Conservation (phyloP, 2,797 vertebrate genomes). For the Sparidentex hasta region DNA sequence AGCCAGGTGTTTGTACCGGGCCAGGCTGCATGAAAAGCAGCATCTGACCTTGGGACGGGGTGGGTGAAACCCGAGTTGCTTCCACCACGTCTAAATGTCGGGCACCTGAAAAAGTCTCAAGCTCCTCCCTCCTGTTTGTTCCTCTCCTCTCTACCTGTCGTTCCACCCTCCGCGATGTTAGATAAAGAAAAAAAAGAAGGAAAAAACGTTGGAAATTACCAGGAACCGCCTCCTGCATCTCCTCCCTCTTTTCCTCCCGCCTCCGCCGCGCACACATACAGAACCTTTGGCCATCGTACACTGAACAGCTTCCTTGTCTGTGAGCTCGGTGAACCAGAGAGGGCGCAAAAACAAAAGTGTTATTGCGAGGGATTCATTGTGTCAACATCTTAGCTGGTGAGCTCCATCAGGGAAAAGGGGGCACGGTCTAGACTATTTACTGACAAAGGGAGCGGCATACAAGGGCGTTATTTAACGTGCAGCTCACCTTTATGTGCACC, state of each 20-base stretch:
- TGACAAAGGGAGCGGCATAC: constrained; percentile 70
- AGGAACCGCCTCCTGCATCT: constrained; percentile 37
- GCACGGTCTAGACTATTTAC: constrained; percentile 85
- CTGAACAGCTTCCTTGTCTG: constrained; percentile 76
- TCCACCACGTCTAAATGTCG: constrained; percentile 49
- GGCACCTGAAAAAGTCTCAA: constrained; percentile 62
- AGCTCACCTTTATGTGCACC: constrained; percentile 78
- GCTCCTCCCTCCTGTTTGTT: constrained; percentile 57
- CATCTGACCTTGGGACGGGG: constrained; percentile 69
- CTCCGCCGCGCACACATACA: constrained; percentile 29
- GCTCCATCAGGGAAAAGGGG: constrained; percentile 56
- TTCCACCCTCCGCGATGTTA: constrained; percentile 39
- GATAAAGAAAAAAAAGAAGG: constrained; percentile 24
- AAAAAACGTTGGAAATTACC: constrained; percentile 56
- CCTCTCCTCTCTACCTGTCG: constrained; percentile 54
- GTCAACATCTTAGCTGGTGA: constrained; percentile 82
- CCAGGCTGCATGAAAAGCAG: constrained; percentile 75
- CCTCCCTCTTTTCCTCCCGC: constrained; percentile 55
- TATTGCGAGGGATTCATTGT: constrained; percentile 84
- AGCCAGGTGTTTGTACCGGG: constrained; percentile 75
- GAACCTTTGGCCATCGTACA: constrained; percentile 68
- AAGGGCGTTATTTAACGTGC: constrained; percentile 68
- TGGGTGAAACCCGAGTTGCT: constrained; percentile 69
- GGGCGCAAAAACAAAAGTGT: constrained; percentile 86
- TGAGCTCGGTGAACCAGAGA: constrained; percentile 81